Evolutionary conservation across 1,140 invertebrate genomes (phyloP).

Genomic region (Bombyx mandarina): DNA sequence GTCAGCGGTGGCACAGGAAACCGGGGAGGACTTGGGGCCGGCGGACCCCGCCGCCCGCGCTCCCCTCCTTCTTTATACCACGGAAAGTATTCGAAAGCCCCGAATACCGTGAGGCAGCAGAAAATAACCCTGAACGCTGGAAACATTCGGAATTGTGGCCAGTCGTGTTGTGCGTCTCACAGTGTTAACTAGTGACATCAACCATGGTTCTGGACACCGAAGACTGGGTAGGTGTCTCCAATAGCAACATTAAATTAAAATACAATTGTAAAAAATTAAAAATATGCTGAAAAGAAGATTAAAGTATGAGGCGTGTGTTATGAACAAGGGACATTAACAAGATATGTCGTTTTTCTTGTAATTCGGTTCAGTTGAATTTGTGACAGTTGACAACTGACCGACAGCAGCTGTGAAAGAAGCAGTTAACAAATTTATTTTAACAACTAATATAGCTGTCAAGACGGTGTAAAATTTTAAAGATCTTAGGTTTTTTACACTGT

Average conservation of each 20-base stretch:
- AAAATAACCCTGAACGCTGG: slow-evolving; percentile 69
- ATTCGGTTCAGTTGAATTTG: slow-evolving; percentile 14
- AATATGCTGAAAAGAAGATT: background rate
- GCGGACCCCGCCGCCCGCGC: slow-evolving; percentile 20
- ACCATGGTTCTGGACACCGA: slow-evolving; percentile 67
- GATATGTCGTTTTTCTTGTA: slow-evolving; percentile 17
- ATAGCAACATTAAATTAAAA: background rate
- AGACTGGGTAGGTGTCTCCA: slow-evolving; percentile 60
- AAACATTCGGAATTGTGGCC: slow-evolving; percentile 42
- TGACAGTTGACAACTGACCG: slow-evolving; percentile 14
- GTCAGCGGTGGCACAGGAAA: slow-evolving; percentile 47
- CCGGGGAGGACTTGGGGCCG: slow-evolving; percentile 38
- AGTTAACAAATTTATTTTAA: slow-evolving; percentile 8
- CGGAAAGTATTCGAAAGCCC: slow-evolving; percentile 52
- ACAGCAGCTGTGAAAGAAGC: slow-evolving; percentile 12
- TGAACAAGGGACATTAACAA: slow-evolving; percentile 23
- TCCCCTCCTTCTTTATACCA: slow-evolving; percentile 33
- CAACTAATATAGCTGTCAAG: slow-evolving; percentile 7
- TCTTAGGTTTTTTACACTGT: too few species aligned
- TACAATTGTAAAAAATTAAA: background rate
- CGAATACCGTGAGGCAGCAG: slow-evolving; percentile 47
- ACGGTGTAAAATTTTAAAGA: too few species aligned
- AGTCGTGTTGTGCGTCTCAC: slow-evolving; percentile 70
- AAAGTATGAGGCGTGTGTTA: slow-evolving; percentile 5
- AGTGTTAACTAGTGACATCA: slow-evolving; percentile 67